Conservation (phyloP, 2,797 vertebrate species). For the Acanthurus tractus region DNA sequence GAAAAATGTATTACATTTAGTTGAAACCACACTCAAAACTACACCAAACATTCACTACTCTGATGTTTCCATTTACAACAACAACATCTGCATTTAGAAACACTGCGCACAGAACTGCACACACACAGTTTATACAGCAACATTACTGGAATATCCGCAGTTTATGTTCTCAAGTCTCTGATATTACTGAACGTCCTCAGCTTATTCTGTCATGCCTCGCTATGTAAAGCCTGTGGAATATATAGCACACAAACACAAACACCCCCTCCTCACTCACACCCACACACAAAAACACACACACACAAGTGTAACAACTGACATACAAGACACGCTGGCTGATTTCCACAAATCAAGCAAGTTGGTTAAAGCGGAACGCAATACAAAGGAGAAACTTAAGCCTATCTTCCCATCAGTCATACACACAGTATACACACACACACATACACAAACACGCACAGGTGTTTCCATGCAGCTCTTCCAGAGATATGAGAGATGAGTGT, state of each 20-base stretch:
- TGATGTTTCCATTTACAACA: neutral
- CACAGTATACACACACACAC: constrained; percentile 24
- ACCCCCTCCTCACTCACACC: neutral
- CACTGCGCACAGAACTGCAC: neutral
- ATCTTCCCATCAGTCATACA: constrained; percentile 39
- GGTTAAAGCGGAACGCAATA: constrained; percentile 34
- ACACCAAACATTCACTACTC: neutral
- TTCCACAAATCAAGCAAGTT: constrained; percentile 47
- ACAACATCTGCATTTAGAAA: neutral
- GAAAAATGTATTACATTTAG: neutral
- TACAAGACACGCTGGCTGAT: constrained; percentile 29
- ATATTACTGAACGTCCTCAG: neutral
- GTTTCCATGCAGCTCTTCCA: constrained; percentile 57
- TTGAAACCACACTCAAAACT: neutral
- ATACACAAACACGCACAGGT: constrained; percentile 31
- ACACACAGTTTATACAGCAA: neutral
- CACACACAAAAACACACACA: neutral
- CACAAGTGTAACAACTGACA: constrained; percentile 19
- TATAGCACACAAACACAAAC: neutral
- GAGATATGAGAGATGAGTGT: constrained; percentile 69
- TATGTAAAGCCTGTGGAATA: constrained; percentile 16
- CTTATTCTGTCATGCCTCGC: neutral
- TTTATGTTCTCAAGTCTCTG: neutral
- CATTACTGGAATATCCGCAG: neutral
- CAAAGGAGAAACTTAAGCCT: constrained; percentile 68